A percentile compares a stretch with the other conserved stretches of the same genome.
Evolutionary conservation across 1,140 invertebrate species (phyloP).

Genomic region (Musca domestica): DNA sequence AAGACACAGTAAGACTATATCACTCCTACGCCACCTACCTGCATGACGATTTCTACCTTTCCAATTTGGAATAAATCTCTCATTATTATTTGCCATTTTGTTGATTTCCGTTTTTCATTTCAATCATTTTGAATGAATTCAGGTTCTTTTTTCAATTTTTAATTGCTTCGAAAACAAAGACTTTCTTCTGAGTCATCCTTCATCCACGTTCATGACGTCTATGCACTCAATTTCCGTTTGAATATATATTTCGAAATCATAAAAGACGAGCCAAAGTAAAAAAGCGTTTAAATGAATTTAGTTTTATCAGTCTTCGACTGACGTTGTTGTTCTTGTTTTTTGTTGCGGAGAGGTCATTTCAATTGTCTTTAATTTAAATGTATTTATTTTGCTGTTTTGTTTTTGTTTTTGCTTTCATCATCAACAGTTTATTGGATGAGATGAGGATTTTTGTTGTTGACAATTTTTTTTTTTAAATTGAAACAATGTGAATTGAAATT

Average conservation of each 20-base stretch:
- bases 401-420: no score
- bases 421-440: no score
- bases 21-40: not conserved
- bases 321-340: not conserved
- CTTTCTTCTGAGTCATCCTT: not conserved
- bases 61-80: no score
- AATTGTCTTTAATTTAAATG: slow-evolving; percentile 52
- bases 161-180: slow-evolving; percentile 2
- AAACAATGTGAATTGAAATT: no score
- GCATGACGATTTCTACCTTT: no score
- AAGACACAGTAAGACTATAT: not conserved
- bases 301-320: no score
- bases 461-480: no score
- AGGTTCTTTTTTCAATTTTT: no score
- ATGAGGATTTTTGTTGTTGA: no score
- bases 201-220: no score
- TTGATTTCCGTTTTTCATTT: not conserved
- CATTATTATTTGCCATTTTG: not conserved
- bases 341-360: slow-evolving; percentile 44
- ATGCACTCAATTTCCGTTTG: slow-evolving; percentile 13
- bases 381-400: slow-evolving; percentile 29
- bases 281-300: no score
- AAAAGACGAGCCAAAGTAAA: no score
- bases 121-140: not conserved
- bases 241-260: not conserved